Base-by-base conservation (phyloP, 2,113 vertebrate genomes). In the Anarrhichthys ocellatus region DNA sequence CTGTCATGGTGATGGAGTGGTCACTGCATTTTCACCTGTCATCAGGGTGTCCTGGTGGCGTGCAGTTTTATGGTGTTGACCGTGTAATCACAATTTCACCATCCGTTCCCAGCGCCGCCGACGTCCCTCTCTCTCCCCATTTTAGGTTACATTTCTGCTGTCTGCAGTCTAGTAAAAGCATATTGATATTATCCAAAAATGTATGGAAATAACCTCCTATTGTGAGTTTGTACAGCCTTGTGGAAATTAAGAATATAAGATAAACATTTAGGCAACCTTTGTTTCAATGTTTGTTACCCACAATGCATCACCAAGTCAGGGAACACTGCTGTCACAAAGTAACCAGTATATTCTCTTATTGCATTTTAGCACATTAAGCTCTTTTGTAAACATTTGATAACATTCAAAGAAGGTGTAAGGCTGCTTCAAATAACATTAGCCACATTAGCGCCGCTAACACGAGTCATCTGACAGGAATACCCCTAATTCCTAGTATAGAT, bases 381-480 rank as follows among this genome's bases (percentile, higher is more conserved):
- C 90, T 93, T 94, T 87, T 93, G 94, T 94, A 95, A 95, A 96
- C 94, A 94, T 95, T 94, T 88, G 90, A 93, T 94, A 88, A 94
- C 79, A 89, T 92, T 93, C 84, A 95, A 94, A 95, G 90, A 88
- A 93, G 88, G 81, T 72, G 85, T 78, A 87, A 84, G 70, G 78
- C 89, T 86, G 71, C 86, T 80, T 84, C 67, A 90, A 94, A 95
- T 88, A 76, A 81, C 88, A 93, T 96, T 93, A 94, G 46, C 42
- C 52, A 80, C 88, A 93, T 96, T 93, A 94, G 58, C 38, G 50
- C 59, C 2, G 15, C 87, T 93, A 94, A 95, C 90, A 63, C 73
- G 62, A 95, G 95, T 95, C 94, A 95, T 95, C 93, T 95, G 95
- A 96, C 94, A 91, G 91, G 89, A 95, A 93, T 93, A 83, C 89